Evolutionary conservation across 2,113 vertebrate species (phyloP), one percentile per base, ranked within the genome.

Genomic region (Chaetorhynchus papuensis): DNA sequence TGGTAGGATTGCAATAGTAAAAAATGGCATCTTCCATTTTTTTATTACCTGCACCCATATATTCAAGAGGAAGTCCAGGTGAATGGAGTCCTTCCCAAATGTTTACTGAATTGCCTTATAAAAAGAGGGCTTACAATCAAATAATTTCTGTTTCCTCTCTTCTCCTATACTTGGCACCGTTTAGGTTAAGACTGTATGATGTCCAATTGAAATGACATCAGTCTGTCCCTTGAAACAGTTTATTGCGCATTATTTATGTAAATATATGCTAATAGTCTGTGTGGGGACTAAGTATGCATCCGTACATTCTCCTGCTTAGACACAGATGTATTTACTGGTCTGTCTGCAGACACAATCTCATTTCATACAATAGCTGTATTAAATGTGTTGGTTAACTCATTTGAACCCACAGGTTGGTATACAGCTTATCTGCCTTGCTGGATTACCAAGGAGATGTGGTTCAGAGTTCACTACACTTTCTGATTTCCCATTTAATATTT

Each of bases 401-500:
- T 64, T 89, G 89, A 82, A 79, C 94, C 69, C n/a, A 28, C 65
- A 72, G 60, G 71, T 89, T 89, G 76, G 56, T 74, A 33, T 52
- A 35, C 0, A 2, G 64, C 9, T 91, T 75, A 74, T 94, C 80
- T 83, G 44, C 53, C 65, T 94, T 53, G 50, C 89, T 89, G 70
- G 76, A 95, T 96, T 96, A 65, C 95, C 61, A 95, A 83, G 87
- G 84, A 95, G 93, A 89, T 90, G 81, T 5, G 26, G 91, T 93
- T 97, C 94, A 97, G 78, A 97, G 96, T 95, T 96, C 95, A 85
- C 66, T 89, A 35, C 31, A 12, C 94, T 84, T 91, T 95, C 93
- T 79, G 87, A 87, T 95, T 96, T 96, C 28, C 61, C 57, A 84
- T 94, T 96, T 93, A 89, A 87, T 96, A 91, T 95, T 95, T 96